phyloP scores from a whole-genome alignment of 1,140 invertebrate species.

The Nasonia longicornis region DNA sequence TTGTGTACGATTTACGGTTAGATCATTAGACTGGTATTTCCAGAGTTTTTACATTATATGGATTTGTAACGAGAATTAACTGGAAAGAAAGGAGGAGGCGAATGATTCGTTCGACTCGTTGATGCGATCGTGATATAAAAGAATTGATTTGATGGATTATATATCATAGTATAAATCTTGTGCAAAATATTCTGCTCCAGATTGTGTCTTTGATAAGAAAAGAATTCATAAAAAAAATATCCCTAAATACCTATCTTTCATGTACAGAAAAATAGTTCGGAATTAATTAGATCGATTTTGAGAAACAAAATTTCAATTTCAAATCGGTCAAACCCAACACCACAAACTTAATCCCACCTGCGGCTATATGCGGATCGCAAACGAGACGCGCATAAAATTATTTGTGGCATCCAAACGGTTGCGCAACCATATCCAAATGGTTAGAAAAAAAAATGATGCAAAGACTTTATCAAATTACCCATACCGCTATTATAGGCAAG shows the following conservation, averaged over 20 bases:
- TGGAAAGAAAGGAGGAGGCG: not conserved
- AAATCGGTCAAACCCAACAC: not conserved
- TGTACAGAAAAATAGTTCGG: too few species aligned
- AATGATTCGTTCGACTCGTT: too few species aligned
- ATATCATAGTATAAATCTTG: too few species aligned
- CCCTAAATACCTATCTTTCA: too few species aligned
- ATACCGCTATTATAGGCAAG: not conserved
- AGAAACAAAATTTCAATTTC: not conserved
- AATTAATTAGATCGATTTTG: not conserved
- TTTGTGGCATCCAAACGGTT: not conserved
- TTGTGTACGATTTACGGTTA: not conserved
- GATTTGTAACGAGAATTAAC: not conserved
- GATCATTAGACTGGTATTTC: not conserved
- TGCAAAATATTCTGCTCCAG: too few species aligned
- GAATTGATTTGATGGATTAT: too few species aligned
- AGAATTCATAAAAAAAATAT: not conserved
- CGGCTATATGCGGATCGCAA: not conserved
- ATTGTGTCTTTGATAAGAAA: not conserved
- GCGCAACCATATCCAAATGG: not conserved
- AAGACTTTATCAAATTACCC: not conserved
- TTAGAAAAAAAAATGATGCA: not conserved
- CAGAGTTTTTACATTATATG: not conserved
- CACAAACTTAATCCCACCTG: not conserved
- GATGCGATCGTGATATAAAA: too few species aligned
- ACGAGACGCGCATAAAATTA: not conserved